Evolutionary conservation across 2,797 vertebrate species (phyloP).

Genomic region (Astyanax mexicanus): DNA sequence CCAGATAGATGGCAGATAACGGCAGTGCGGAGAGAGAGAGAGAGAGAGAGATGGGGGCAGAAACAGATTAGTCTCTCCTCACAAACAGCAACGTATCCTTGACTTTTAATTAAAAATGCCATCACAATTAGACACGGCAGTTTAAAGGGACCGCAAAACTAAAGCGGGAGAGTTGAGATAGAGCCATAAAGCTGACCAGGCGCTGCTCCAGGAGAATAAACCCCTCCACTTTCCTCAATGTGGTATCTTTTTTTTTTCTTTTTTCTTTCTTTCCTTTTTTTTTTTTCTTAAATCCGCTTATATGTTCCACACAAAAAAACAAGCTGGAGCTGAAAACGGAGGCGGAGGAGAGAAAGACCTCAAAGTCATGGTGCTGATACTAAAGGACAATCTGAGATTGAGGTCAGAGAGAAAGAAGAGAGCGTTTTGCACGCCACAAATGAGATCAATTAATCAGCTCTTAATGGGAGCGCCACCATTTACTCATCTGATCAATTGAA

Average conservation of each 20-base stretch:
- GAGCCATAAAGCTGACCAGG: slow-evolving; percentile 78
- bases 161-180: slow-evolving; percentile 75
- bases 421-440: slow-evolving; percentile 71
- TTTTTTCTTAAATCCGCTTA: slow-evolving; percentile 80
- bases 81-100: slow-evolving; percentile 85
- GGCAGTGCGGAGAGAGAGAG: slow-evolving; percentile 67
- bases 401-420: slow-evolving; percentile 75
- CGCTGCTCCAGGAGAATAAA: slow-evolving; percentile 78
- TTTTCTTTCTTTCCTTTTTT: slow-evolving; percentile 55
- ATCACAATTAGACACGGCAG: slow-evolving; percentile 84
- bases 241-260: slow-evolving; percentile 63
- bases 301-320: slow-evolving; percentile 67
- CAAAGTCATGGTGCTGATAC: slow-evolving; percentile 76
- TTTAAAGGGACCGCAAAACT: slow-evolving; percentile 79
- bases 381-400: slow-evolving; percentile 77
- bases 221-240: slow-evolving; percentile 75
- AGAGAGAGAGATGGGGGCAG: slow-evolving; percentile 71
- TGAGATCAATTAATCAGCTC: slow-evolving; percentile 81
- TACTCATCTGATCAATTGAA: slow-evolving; percentile 74
- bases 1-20: slow-evolving; percentile 82
- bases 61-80: slow-evolving; percentile 81
- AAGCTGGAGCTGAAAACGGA: slow-evolving; percentile 70
- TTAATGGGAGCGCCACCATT: slow-evolving; percentile 75
- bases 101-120: slow-evolving; percentile 88
- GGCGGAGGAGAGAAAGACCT: slow-evolving; percentile 66